Conservation (phyloP, 2,797 vertebrate genomes). For the Anableps anableps region DNA sequence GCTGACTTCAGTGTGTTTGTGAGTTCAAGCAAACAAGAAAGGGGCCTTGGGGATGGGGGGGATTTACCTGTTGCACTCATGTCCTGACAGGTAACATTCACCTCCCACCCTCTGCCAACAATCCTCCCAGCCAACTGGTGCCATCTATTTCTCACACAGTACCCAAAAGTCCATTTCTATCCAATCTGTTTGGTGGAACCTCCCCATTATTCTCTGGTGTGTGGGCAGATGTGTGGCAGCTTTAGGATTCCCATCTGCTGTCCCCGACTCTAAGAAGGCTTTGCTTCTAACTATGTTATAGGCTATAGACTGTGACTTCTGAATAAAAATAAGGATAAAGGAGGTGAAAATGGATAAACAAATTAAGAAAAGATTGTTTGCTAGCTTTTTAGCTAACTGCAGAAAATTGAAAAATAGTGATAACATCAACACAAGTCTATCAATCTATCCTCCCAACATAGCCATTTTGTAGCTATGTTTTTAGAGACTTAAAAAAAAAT, state of each 20-base stretch:
- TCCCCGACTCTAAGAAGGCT: slow-evolving; percentile 65
- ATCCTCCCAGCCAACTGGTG: slow-evolving; percentile 27
- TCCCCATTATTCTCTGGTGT: slow-evolving; percentile 39
- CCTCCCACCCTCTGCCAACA: slow-evolving; percentile 34
- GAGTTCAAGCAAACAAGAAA: slow-evolving; percentile 41
- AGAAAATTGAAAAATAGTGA: neutral
- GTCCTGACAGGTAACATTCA: slow-evolving; percentile 80
- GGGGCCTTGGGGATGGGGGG: slow-evolving; percentile 76
- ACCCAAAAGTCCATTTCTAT: slow-evolving; percentile 52
- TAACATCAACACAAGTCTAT: neutral
- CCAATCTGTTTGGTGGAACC: slow-evolving; percentile 62
- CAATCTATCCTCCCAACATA: neutral
- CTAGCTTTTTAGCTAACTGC: neutral
- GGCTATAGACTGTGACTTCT: slow-evolving; percentile 38
- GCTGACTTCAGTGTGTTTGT: slow-evolving; percentile 38
- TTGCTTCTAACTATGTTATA: slow-evolving; percentile 31
- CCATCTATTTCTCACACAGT: slow-evolving; percentile 40
- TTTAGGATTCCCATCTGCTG: slow-evolving; percentile 80
- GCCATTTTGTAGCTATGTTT: neutral
- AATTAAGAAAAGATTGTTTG: neutral
- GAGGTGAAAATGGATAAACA: slow-evolving; percentile 19
- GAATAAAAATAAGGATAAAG: slow-evolving; percentile 34
- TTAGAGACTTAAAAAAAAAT: neutral
- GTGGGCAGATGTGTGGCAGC: slow-evolving; percentile 61
- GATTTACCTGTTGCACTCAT: slow-evolving; percentile 81